A percentile compares a stretch with the other conserved stretches of the same genome.
phyloP scores from a whole-genome alignment of 1,140 invertebrate genomes.

The Penaeus vannamei region DNA sequence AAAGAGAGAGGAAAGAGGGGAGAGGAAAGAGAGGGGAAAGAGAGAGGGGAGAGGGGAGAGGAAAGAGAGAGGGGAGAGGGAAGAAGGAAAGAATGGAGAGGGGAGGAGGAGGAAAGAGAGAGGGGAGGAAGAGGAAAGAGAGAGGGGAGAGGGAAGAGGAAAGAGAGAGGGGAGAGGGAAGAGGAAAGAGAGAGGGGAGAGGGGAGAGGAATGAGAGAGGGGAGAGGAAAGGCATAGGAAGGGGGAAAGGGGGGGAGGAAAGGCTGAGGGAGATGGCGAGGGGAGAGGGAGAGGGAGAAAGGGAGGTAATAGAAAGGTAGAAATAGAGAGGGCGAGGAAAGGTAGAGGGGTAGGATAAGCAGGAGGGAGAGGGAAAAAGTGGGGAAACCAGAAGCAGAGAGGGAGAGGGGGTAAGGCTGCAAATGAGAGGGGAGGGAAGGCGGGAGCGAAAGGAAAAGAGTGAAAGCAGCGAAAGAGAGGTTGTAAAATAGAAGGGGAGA shows the following conservation, averaged over 20 bases:
- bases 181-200: not conserved
- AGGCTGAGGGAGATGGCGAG: not conserved
- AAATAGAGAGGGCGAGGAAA: not conserved
- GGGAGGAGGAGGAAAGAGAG: not conserved
- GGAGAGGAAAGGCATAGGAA: not conserved
- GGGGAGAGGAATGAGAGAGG: not conserved
- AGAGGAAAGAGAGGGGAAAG: not conserved
- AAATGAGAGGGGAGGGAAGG: too few species aligned
- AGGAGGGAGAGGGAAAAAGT: not conserved
- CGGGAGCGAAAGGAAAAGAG: too few species aligned
- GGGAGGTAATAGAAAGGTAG: too few species aligned
- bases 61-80: not conserved
- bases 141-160: not conserved
- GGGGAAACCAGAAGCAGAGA: too few species aligned
- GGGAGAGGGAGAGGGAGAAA: not conserved
- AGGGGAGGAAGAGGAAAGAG: not conserved
- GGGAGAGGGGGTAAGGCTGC: not conserved
- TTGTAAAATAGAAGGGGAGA: not conserved
- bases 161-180: not conserved
- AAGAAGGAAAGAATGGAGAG: not conserved
- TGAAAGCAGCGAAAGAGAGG: not conserved
- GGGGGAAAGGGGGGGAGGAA: not conserved
- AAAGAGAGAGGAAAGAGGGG: too few species aligned
- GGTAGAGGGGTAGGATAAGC: not conserved
- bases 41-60: not conserved